Evolutionary conservation across 37 sponge, comb jelly and placozoan species (phyloP).

Genomic region (Beroe forskalii): DNA sequence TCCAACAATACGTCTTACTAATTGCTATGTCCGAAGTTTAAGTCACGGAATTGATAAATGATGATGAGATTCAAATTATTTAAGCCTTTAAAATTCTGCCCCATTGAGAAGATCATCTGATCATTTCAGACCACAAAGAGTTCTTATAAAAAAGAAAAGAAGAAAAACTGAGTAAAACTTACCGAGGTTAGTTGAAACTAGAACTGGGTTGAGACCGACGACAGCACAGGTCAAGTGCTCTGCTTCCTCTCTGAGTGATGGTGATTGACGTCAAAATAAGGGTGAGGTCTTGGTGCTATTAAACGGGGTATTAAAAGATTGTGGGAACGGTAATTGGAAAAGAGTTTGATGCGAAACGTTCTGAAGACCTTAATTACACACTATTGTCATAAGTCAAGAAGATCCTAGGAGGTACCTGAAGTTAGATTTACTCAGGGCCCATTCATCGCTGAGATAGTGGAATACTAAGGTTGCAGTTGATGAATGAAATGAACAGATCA

Average conservation of each 20-base stretch:
- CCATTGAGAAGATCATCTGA: too few species aligned
- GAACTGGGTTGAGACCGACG: conserved; percentile 34
- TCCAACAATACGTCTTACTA: too few species aligned
- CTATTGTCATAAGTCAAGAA: too few species aligned
- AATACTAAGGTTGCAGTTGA: not conserved
- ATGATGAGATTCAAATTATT: too few species aligned
- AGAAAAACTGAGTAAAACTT: not conserved
- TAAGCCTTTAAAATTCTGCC: too few species aligned
- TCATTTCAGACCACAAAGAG: too few species aligned
- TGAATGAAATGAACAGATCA: not conserved
- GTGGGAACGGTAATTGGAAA: not conserved
- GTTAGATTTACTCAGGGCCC: too few species aligned
- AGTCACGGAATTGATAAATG: too few species aligned
- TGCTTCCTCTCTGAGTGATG: not conserved
- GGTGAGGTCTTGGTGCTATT: not conserved
- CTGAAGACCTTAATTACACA: too few species aligned
- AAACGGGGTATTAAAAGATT: not conserved
- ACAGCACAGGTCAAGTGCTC: conserved; percentile 34
- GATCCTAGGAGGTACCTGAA: too few species aligned
- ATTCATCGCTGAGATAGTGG: too few species aligned
- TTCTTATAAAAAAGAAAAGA: not conserved
- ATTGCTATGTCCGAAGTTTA: too few species aligned
- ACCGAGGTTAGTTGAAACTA: conserved; percentile 41
- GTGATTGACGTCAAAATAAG: not conserved
- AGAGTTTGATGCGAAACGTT: not conserved